phyloP scores from a whole-genome alignment of 2,113 vertebrate species.

The Spea bombifrons region DNA sequence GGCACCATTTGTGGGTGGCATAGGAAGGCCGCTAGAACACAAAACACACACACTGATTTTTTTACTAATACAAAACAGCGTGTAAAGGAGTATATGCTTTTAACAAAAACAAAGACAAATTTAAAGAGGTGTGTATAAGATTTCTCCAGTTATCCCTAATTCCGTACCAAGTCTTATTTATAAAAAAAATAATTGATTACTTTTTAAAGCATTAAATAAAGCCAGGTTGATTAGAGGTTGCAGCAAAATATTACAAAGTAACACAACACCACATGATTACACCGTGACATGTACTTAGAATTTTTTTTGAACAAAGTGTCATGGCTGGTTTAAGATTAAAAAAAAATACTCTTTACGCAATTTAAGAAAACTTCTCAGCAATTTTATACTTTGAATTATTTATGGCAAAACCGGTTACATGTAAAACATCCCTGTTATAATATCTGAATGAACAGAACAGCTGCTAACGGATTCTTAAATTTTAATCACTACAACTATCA shows the following conservation, averaged over 20 bases:
- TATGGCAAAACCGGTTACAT: slow-evolving; percentile 8
- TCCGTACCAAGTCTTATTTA: no score
- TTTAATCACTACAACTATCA: slow-evolving; percentile 36
- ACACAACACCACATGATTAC: no score
- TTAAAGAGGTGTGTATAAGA: no score
- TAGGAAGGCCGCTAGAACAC: slow-evolving; percentile 60
- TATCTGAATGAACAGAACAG: slow-evolving; percentile 30
- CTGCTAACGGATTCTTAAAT: slow-evolving; percentile 35
- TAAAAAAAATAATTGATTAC: no score
- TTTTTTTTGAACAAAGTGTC: not conserved
- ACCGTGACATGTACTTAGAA: not conserved
- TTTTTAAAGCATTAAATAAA: no score
- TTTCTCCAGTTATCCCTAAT: no score
- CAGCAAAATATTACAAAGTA: no score
- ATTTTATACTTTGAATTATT: slow-evolving; percentile 20
- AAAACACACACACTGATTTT: slow-evolving; percentile 37
- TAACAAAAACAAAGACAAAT: no score
- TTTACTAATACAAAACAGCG: not conserved
- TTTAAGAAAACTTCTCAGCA: slow-evolving; percentile 12
- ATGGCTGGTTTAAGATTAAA: not conserved
- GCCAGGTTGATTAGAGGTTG: no score
- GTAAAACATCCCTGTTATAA: slow-evolving; percentile 9
- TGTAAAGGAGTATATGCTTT: no score
- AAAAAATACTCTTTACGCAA: no score
- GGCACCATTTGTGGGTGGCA: slow-evolving; percentile 51